Conservation (phyloP, 2,888 invertebrate genomes). For the Himalopsyche kuldschensis region DNA sequence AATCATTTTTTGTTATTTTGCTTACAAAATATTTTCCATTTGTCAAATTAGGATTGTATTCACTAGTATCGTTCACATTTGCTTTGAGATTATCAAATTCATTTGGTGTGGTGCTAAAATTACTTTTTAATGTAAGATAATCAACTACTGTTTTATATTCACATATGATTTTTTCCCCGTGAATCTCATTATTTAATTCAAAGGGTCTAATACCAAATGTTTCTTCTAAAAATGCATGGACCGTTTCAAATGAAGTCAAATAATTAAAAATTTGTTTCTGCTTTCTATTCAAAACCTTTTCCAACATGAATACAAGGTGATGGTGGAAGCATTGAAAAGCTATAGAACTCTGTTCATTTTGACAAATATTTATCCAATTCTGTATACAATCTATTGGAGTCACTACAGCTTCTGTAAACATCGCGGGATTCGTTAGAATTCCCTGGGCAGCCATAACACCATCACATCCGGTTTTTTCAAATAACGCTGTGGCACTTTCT, state of each 20-base stretch:
- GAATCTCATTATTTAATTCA: conserved; percentile 16
- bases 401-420: conserved; percentile 72
- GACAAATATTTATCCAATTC: conserved; percentile 77
- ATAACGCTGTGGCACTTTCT: conserved; percentile 70
- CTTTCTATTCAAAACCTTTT: conserved; percentile 72
- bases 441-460: conserved; percentile 95
- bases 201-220: conserved; percentile 57
- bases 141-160: conserved; percentile 26
- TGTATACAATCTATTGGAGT: conserved; percentile 80
- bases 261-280: conserved; percentile 79
- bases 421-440: conserved; percentile 85
- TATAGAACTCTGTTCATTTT: conserved; percentile 63
- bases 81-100: neutral
- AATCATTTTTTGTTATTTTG: conserved; percentile 46
- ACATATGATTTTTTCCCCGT: conserved; percentile 42
- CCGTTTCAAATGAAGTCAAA: conserved; percentile 67
- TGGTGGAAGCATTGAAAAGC: conserved; percentile 90
- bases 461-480: conserved; percentile 68
- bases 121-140: conserved; percentile 17
- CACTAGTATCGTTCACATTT: conserved; percentile 47
- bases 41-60: conserved; percentile 52
- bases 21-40: conserved; percentile 51
- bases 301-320: conserved; percentile 95
- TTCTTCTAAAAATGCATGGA: conserved; percentile 69
- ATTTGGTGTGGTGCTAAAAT: conserved; percentile 4